Conservation (phyloP, 2,888 invertebrate genomes). For the Archaeoteleia sp. region DNA sequence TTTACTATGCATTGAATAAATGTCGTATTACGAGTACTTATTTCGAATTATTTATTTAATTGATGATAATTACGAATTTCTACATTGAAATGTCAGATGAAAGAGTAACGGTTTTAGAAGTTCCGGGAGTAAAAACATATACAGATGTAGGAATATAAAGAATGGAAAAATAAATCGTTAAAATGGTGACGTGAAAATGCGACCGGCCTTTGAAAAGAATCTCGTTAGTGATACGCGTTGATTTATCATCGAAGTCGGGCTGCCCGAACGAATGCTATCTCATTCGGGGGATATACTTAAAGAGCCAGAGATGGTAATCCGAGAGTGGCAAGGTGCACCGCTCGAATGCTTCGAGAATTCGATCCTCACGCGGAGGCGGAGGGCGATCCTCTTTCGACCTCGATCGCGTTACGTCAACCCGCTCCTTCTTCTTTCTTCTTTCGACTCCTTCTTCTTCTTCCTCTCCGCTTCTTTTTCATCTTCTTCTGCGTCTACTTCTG, state of each 20-base stretch:
- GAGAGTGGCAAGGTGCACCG: slow-evolving; percentile 56
- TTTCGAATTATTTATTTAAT: no score
- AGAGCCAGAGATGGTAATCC: slow-evolving; percentile 59
- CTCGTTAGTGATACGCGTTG: slow-evolving; percentile 49
- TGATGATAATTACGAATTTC: no score
- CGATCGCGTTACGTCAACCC: slow-evolving; percentile 56
- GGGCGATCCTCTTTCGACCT: slow-evolving; percentile 57
- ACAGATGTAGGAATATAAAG: slow-evolving; percentile 1
- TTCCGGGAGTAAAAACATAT: no score
- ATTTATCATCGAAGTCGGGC: slow-evolving; percentile 47
- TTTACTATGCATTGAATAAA: no score
- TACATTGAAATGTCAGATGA: no score
- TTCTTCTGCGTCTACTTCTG: slow-evolving; percentile 37
- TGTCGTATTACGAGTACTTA: no score
- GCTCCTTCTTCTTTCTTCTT: slow-evolving; percentile 32
- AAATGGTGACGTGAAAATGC: slow-evolving; percentile 42
- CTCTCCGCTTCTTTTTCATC: slow-evolving; percentile 19
- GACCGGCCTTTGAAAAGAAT: slow-evolving; percentile 42
- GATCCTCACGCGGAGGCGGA: slow-evolving; percentile 56
- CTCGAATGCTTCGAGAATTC: slow-evolving; percentile 56
- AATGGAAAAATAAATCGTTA: slow-evolving; percentile 33
- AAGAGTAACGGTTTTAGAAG: no score
- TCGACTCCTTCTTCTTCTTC: slow-evolving; percentile 30
- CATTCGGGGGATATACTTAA: slow-evolving; percentile 52
- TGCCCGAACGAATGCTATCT: slow-evolving; percentile 50